Evolutionary conservation across 1,140 invertebrate genomes (phyloP), one percentile per base, ranked within the genome.

Genomic region (Eueides isabella): DNA sequence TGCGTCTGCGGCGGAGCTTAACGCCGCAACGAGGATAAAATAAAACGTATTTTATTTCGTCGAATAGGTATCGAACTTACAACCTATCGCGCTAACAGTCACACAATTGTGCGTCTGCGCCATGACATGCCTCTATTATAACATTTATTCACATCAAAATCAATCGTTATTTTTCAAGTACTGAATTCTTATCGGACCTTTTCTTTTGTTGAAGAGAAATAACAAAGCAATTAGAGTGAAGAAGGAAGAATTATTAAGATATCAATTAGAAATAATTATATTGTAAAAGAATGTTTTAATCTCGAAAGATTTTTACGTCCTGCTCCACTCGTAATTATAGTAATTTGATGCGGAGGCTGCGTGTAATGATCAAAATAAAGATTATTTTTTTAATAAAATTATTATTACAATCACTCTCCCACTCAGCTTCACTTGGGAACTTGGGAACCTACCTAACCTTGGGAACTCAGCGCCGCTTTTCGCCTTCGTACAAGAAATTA

Each of bases 191-290:
- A 55, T 55, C 26, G 48, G 48, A 55, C 2, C 1, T 19, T 55
- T 55, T 55, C 11, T 23, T 23, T 23, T 55, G 19, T 5, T 16
- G 23, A 55, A 23, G 23, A 26, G 19, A 11, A 26, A 55, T 23
- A 55, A 55, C 48, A 55, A 55, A 33, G 62, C 62, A 26, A 55
- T 55, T 55, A 55, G n/a, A 26, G n/a, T 12, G 26, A 23, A 55
- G 19, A 55, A 12, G 48, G 48, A 55, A 55, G 23, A 55, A 55
- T 55, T 26, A 48, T 23, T 16, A 55, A 11, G 48, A 55, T 55
- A 55, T 26, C 48, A 55, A 55, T 55, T 55, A 55, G 23, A 55
- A n/a, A 55, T 55, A 26, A 55, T 55, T 55, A 48, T 19, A 48
- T 48, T 48, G 6, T 48, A 23, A 55, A 55, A 26, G 48, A 26